Base-by-base conservation (phyloP, 2,888 invertebrate species). In the Mechanitis messenoides region DNA sequence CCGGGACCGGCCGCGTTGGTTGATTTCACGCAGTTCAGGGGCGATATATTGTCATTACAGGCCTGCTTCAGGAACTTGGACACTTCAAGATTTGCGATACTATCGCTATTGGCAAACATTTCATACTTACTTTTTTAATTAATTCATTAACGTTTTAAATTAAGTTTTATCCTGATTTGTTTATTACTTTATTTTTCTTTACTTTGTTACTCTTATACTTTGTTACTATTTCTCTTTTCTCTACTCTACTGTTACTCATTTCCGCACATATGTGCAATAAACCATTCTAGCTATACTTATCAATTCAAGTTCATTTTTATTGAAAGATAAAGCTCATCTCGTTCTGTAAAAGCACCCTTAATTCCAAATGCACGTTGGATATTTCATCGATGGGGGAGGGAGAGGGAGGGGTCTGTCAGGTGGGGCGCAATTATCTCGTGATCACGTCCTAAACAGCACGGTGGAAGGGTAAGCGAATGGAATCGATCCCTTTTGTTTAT, bases 41-140 rank as follows among this genome's bases (percentile, higher is more conserved):
- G 73, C 78, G 76, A 80, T 84, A 81, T 81, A 85, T 82, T 84
- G 83, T 84, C 80, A 77, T 86, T 87, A 87, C 82, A 75, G 82
- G 80, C 81, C 71, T 72, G 67, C 66, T 62, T 70, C 63, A 73
- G 61, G 62, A 58, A 35, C 60, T 62, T 33, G 42, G 33, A 61
- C 66, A 76, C 59, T 58, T 31, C n/a, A 53, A 59, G 61, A 59
- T 53, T 61, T 38, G 63, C 60, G 11, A 57, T 20, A 53, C n/a
- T 50, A 54, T 54, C 2, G 31, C 12, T 31, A 20, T 6, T 50
- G n/a, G 20, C n/a, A 47, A 47, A 2, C 28, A 47, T 47, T 6
- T 28, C 47, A n/a, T 47, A 7, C 6, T 47, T 47, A 3, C 38
- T 38, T 47, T 5, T 20, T 20, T 20, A 20, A 20, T 20, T 20